Evolutionary conservation across 1,140 invertebrate genomes (phyloP).

Genomic region (Uloborus diversus): DNA sequence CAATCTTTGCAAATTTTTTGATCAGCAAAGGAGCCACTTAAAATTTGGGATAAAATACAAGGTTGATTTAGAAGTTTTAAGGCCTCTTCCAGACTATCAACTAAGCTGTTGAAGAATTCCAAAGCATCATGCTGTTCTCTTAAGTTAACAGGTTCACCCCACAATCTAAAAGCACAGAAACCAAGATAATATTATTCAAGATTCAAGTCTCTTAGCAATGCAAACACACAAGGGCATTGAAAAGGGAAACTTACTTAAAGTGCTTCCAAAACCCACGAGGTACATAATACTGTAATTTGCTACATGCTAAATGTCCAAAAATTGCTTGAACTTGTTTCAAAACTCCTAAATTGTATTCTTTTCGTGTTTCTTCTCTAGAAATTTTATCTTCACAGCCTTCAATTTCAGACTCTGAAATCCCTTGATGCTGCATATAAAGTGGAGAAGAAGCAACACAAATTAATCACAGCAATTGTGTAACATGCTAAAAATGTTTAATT

Average conservation of each 20-base stretch:
- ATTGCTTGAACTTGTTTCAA: slow-evolving; percentile 97
- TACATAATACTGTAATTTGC: slow-evolving; percentile 96
- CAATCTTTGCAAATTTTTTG: slow-evolving; percentile 99
- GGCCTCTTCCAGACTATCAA: slow-evolving; percentile 96
- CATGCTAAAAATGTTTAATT: too few relatives aligned
- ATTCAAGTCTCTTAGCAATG: not conserved
- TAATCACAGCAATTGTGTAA: too few relatives aligned
- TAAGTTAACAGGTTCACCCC: slow-evolving; percentile 96
- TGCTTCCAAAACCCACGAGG: slow-evolving; percentile 97
- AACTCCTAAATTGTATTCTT: slow-evolving; percentile 95
- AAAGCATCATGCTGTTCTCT: slow-evolving; percentile 98
- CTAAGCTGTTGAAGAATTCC: slow-evolving; percentile 98
- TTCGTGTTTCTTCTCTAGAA: slow-evolving; percentile 67
- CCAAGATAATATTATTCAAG: not conserved
- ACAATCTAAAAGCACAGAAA: slow-evolving; percentile 69
- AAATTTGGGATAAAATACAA: slow-evolving; percentile 91
- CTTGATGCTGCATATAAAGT: slow-evolving; percentile 8
- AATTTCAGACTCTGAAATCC: slow-evolving; percentile 21
- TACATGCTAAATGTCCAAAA: slow-evolving; percentile 95
- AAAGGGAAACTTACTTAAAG: slow-evolving; percentile 79
- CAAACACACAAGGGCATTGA: not conserved
- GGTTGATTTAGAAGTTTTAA: slow-evolving; percentile 90
- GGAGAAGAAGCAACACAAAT: too few relatives aligned
- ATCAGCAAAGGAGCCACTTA: slow-evolving; percentile 97
- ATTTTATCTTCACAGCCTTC: slow-evolving; percentile 45